Base-by-base conservation (phyloP, 2,797 vertebrate genomes). In the Parauchenoglanis punctatus region DNA sequence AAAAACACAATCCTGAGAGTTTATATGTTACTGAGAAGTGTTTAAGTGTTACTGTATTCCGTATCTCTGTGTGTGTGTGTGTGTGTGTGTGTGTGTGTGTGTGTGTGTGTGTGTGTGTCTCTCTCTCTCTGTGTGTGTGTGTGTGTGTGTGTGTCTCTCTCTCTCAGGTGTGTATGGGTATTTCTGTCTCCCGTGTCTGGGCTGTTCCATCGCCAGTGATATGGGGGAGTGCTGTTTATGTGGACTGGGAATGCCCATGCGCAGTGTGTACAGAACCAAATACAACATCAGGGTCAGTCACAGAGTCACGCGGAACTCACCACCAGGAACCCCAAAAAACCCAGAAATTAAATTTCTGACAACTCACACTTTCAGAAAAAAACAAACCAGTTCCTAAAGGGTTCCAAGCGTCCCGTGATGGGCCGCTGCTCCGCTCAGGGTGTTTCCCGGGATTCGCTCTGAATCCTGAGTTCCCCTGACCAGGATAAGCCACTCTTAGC, bases 141-240 rank as follows among this genome's bases (percentile, higher is more conserved):
- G n/a, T n/a, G n/a, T n/a, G n/a, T n/a, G n/a, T n/a, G n/a, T n/a
- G n/a, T n/a, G n/a, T n/a, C n/a, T n/a, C n/a, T n/a, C n/a, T n/a
- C n/a, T 75, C 0, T n/a, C 87, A 97, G 97, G 96, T 86, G 68
- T 91, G 13, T 96, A 90, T 0, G 96, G 95, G 12, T 0, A 6
- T 0, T 96, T 91, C 7, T 98, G 96, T 86, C 90, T 67, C 23
- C 0, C 0, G 0, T 97, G 96, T 85, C 91, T 97, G 4, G 87
- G 73, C 0, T 95, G 95, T 82, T 86, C 94, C 81, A 94, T 98
- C 25, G 96, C 97, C 0, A 18, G 58, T 0, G 93, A 95, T 88
- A 97, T 98, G 97, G 4, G 89, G 0, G 96, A 98, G 92, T 98
- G 94, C 91, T 98, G 95, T 87, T 18, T 96, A n/a, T 98, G 96